These are phyloP conservation scores for Orchesella cincta DNA, from an alignment of 1,140 invertebrate genomes.

Conservation along the genomic window DNA sequence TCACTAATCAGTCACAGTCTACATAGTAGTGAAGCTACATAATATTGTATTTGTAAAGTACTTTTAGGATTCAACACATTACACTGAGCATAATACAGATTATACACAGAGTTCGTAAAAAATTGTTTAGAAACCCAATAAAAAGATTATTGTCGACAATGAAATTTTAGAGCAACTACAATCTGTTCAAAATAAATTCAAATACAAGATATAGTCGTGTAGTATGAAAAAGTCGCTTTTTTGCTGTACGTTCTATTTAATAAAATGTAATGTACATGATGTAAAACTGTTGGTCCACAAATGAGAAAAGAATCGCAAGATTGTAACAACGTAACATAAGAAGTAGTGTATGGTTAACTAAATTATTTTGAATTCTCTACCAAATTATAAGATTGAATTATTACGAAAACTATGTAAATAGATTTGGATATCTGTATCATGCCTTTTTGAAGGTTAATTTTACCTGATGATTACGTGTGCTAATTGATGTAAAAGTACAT, in stretches of 20 bases:
- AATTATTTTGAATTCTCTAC: conserved; percentile 2
- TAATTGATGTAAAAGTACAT: neutral
- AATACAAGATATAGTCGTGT: neutral
- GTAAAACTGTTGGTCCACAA: neutral
- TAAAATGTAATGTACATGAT: too few relatives aligned
- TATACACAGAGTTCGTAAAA: neutral
- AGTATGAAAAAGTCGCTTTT: neutral
- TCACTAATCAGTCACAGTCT: conserved; percentile 1
- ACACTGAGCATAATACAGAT: neutral
- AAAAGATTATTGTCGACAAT: neutral
- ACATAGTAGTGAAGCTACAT: neutral
- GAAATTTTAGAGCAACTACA: neutral
- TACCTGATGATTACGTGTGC: conserved; percentile 10
- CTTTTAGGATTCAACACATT: neutral
- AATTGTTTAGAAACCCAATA: too few relatives aligned
- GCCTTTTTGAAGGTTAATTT: conserved; percentile 4
- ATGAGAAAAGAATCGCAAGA: neutral
- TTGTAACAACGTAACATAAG: neutral
- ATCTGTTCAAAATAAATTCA: neutral
- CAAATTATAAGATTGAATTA: neutral
- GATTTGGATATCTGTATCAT: neutral
- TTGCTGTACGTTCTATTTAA: neutral
- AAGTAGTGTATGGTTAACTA: neutral
- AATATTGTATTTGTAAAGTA: neutral
- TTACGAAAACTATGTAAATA: neutral